Conservation (phyloP, 2,888 invertebrate species). For the Griposia aprilina region DNA sequence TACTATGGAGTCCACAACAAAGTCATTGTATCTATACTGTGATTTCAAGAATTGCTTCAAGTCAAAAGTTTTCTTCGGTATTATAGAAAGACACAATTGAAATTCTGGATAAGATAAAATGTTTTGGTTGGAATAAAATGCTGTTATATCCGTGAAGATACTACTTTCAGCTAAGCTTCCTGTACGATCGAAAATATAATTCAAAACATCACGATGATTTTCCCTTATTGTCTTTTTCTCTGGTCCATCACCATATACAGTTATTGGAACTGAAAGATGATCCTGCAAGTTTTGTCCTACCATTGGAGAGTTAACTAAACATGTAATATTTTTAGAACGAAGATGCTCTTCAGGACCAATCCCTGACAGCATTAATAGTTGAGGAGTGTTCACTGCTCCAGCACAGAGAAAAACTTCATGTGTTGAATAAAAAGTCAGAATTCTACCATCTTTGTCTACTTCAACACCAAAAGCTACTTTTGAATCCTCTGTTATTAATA, state of each 20-base stretch:
- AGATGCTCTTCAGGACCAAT: constrained; percentile 80
- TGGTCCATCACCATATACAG: constrained; percentile 49
- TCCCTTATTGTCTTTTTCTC: constrained; percentile 28
- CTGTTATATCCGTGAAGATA: constrained; percentile 48
- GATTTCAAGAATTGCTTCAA: constrained; percentile 27
- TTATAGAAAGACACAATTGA: constrained; percentile 45
- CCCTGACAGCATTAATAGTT: constrained; percentile 82
- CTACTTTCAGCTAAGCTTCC: constrained; percentile 48
- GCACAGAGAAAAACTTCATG: constrained; percentile 82
- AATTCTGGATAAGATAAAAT: constrained; percentile 44
- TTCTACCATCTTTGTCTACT: constrained; percentile 39
- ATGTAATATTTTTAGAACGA: constrained; percentile 70
- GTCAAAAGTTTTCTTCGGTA: constrained; percentile 36
- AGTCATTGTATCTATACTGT: constrained; percentile 39
- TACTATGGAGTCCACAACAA: constrained; percentile 43
- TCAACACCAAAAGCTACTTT: constrained; percentile 57
- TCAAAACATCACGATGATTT: constrained; percentile 30
- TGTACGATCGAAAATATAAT: constrained; percentile 39
- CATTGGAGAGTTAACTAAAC: constrained; percentile 75
- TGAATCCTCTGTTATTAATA: constrained; percentile 50
- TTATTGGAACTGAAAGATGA: constrained; percentile 46
- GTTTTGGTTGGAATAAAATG: constrained; percentile 48
- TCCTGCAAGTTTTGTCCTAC: constrained; percentile 57
- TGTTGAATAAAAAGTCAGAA: constrained; percentile 37
- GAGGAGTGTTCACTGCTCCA: constrained; percentile 82